Conservation (phyloP, 2,888 invertebrate genomes). For the Papilio protenor region DNA sequence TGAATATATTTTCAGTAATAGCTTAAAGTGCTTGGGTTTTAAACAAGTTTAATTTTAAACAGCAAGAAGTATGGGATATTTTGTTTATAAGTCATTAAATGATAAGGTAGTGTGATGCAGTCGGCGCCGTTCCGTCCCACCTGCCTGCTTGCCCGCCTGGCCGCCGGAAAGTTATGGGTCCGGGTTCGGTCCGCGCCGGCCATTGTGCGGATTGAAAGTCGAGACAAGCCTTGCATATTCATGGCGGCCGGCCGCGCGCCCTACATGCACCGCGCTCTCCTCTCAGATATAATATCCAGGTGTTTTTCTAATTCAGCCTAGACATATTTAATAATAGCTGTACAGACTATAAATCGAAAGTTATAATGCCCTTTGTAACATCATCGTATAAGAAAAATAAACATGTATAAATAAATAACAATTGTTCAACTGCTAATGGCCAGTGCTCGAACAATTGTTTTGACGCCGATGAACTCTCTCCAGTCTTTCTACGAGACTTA, state of each 20-base stretch:
- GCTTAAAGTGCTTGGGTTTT: neutral
- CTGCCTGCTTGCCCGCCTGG: slow-evolving; percentile 75
- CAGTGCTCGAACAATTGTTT: slow-evolving; percentile 4
- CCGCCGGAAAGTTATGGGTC: slow-evolving; percentile 69
- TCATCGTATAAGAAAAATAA: neutral
- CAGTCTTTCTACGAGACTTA: slow-evolving; percentile 28
- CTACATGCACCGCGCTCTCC: slow-evolving; percentile 36
- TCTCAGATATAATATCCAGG: slow-evolving; percentile 27
- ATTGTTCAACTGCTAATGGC: slow-evolving; percentile 14
- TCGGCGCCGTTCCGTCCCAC: slow-evolving; percentile 76
- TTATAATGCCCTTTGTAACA: neutral
- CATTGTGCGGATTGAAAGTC: slow-evolving; percentile 53
- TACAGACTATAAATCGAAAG: neutral
- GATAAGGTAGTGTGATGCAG: slow-evolving; percentile 54
- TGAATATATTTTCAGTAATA: neutral
- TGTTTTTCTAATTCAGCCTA: slow-evolving; percentile 36
- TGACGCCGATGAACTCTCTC: slow-evolving; percentile 39
- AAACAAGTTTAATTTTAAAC: neutral
- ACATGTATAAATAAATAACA: neutral
- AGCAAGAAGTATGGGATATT: slow-evolving; percentile 27
- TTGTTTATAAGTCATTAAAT: slow-evolving; percentile 35
- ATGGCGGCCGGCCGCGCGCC: slow-evolving; percentile 40
- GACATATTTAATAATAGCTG: slow-evolving; percentile 17
- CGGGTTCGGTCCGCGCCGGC: slow-evolving; percentile 51
- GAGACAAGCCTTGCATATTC: slow-evolving; percentile 44